Evolutionary conservation across 2,888 invertebrate genomes (phyloP).

Genomic region (Caenorhabditis sp.): DNA sequence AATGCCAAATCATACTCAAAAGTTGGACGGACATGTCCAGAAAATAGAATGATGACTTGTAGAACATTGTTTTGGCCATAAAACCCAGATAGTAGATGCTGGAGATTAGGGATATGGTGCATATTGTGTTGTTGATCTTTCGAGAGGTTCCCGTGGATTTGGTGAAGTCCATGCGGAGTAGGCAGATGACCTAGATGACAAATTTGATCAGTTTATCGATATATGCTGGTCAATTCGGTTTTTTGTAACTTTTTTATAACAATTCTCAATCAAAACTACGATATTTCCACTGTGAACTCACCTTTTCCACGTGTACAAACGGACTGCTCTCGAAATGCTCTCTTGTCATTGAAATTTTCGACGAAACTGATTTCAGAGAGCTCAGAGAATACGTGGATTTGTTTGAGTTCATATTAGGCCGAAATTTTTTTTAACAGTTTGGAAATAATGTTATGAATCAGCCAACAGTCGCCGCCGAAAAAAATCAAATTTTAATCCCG

Average conservation of each 20-base stretch:
- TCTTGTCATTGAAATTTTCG: neutral
- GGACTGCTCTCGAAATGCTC: constrained; percentile 9
- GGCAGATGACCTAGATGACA: constrained; percentile 14
- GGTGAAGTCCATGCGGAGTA: constrained; percentile 37
- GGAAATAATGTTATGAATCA: too few relatives aligned
- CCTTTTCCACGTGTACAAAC: constrained; percentile 17
- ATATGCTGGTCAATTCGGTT: too few relatives aligned
- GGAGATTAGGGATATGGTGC: constrained; percentile 18
- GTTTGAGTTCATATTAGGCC: too few relatives aligned
- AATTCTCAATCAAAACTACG: too few relatives aligned
- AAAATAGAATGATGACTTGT: constrained; percentile 45
- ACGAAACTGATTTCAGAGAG: neutral
- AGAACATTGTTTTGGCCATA: constrained; percentile 52
- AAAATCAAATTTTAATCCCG: too few relatives aligned
- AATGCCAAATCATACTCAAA: constrained; percentile 49
- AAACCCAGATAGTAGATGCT: constrained; percentile 47
- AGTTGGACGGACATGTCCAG: constrained; percentile 41
- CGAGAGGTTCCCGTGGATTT: constrained; percentile 21
- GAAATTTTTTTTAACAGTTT: too few relatives aligned
- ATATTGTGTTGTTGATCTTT: constrained; percentile 24
- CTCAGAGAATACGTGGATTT: neutral
- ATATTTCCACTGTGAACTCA: too few relatives aligned
- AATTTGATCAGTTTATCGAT: neutral
- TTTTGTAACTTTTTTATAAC: neutral
- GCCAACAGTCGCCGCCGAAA: too few relatives aligned